Evolutionary conservation across 2,888 invertebrate genomes (phyloP).

Genomic region (Amiota communis): DNA sequence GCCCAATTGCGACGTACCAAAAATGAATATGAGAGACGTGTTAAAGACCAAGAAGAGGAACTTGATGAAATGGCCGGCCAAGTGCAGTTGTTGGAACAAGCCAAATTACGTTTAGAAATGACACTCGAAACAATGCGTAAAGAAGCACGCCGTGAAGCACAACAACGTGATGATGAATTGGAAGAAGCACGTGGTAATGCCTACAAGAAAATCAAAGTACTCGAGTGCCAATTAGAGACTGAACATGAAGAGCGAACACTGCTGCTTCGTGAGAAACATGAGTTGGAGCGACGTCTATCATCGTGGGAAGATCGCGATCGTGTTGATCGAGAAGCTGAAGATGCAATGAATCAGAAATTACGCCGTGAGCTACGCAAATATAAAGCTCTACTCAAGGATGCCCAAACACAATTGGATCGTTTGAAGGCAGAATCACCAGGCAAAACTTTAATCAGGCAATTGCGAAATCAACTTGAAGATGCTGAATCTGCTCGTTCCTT

Average conservation of each 20-base stretch:
- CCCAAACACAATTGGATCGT: constrained; percentile 92
- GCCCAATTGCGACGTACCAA: constrained; percentile 86
- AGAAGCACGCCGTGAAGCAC: constrained; percentile 90
- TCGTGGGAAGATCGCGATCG: constrained; percentile 85
- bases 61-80: constrained; percentile 95
- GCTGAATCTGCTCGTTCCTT: constrained; percentile 88
- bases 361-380: constrained; percentile 91
- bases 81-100: constrained; percentile 90
- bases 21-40: constrained; percentile 88
- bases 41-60: constrained; percentile 94
- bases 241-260: constrained; percentile 94
- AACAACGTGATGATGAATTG: constrained; percentile 92
- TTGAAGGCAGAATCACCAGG: constrained; percentile 89
- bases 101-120: constrained; percentile 95
- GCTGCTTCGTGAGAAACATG: constrained; percentile 90
- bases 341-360: constrained; percentile 81
- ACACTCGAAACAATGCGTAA: constrained; percentile 92
- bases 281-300: constrained; percentile 88
- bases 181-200: constrained; percentile 92
- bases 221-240: constrained; percentile 93
- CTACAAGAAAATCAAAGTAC: constrained; percentile 92
- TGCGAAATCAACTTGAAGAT: constrained; percentile 91
- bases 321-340: constrained; percentile 81
- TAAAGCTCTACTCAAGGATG: constrained; percentile 90
- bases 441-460: constrained; percentile 83